Conservation (phyloP, 2,888 invertebrate genomes). For the Sepioteuthis lessoniana region DNA sequence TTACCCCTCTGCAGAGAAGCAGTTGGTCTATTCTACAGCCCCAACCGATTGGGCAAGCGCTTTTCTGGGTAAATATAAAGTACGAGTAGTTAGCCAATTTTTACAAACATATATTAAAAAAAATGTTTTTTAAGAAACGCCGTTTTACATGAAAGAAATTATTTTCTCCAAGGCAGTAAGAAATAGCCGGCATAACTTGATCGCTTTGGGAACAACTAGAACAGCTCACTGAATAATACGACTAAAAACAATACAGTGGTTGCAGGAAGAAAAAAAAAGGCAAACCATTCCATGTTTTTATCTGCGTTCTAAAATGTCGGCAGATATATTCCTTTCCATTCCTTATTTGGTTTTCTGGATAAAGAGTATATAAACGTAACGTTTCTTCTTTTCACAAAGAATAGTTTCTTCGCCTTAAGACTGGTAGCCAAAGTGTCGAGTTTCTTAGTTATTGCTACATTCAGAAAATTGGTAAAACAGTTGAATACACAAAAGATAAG, state of each 20-base stretch:
- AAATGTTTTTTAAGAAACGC: too few relatives aligned
- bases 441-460: neutral
- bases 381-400: neutral
- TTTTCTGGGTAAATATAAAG: too few relatives aligned
- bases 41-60: too few relatives aligned
- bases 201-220: neutral
- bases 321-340: neutral
- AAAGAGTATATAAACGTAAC: neutral
- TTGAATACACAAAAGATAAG: neutral
- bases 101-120: too few relatives aligned
- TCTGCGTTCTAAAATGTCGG: neutral
- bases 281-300: neutral
- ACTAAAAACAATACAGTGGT: too few relatives aligned
- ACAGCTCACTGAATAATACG: neutral
- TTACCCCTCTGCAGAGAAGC: too few relatives aligned
- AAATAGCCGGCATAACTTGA: neutral
- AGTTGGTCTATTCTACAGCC: too few relatives aligned
- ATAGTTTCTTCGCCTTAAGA: neutral
- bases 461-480: neutral
- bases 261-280: too few relatives aligned
- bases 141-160: too few relatives aligned
- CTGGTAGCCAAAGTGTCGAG: neutral
- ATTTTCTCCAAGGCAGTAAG: neutral
- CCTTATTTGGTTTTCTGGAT: neutral
- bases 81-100: too few relatives aligned